A percentile compares a stretch with the other conserved stretches of the same genome.
Conservation (phyloP, 1,140 invertebrate genomes). For the Hyles euphorbiae region DNA sequence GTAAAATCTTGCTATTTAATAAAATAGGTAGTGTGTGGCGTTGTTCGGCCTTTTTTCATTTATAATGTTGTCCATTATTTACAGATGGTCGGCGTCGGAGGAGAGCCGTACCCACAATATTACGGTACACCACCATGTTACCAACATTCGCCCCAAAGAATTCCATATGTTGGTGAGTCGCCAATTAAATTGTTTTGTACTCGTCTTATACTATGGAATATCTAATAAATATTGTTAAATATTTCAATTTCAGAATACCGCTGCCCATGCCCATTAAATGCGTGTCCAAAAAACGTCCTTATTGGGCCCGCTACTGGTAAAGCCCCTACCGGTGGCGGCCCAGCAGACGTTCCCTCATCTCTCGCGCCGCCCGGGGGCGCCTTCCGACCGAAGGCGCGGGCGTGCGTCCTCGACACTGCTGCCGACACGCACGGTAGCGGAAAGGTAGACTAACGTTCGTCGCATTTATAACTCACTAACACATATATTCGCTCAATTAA, state of each 20-base stretch:
- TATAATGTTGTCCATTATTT: conserved; percentile 15
- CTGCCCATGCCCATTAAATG: conserved; percentile 91
- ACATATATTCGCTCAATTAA: not conserved
- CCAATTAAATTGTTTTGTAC: not conserved
- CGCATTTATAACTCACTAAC: not conserved
- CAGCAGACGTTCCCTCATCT: conserved; percentile 65
- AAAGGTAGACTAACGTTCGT: conserved; percentile 39
- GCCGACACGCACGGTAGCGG: conserved; percentile 64
- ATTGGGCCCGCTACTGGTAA: conserved; percentile 97
- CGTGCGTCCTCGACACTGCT: conserved; percentile 54
- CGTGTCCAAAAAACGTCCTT: conserved; percentile 97
- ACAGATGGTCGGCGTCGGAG: conserved; percentile 76
- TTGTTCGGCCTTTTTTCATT: not conserved
- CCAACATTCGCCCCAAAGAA: conserved; percentile 81
- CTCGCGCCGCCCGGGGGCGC: conserved; percentile 62
- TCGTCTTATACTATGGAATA: too few species aligned
- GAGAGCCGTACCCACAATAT: conserved; percentile 77
- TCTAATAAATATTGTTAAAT: too few species aligned
- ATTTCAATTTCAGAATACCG: conserved; percentile 72
- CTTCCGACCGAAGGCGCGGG: conserved; percentile 68
- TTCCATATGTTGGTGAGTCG: conserved; percentile 80
- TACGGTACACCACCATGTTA: conserved; percentile 80
- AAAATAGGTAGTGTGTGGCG: too few species aligned
- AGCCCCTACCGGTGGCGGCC: conserved; percentile 72
- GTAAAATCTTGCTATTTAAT: too few species aligned